A percentile compares a stretch with the other conserved stretches of the same genome.
Evolutionary conservation across 2,888 invertebrate genomes (phyloP).

Genomic region (Schizotus pectinicornis): DNA sequence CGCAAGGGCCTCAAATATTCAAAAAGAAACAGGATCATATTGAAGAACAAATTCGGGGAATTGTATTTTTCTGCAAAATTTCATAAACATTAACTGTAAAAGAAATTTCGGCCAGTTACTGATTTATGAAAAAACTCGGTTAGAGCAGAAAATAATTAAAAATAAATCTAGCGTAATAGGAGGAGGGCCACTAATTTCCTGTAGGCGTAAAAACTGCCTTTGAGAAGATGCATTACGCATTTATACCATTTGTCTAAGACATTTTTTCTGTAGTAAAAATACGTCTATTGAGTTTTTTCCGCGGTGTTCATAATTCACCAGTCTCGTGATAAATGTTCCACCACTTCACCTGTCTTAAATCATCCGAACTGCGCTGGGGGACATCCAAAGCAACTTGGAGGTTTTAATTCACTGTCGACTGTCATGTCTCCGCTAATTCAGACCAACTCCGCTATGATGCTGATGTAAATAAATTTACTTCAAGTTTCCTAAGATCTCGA

Average conservation of each 20-base stretch:
- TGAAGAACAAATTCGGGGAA: too few relatives aligned
- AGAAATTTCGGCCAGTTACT: too few relatives aligned
- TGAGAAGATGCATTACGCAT: conserved; percentile 35
- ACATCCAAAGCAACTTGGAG: conserved; percentile 42
- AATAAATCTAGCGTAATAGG: too few relatives aligned
- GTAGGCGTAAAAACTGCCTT: conserved; percentile 14
- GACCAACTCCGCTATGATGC: conserved; percentile 37
- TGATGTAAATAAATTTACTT: conserved; percentile 47
- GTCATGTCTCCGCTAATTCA: conserved; percentile 47
- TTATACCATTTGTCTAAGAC: conserved; percentile 45
- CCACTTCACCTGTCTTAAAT: conserved; percentile 52
- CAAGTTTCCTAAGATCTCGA: conserved; percentile 32
- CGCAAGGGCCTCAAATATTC: too few relatives aligned
- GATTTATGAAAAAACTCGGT: too few relatives aligned
- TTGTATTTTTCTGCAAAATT: too few relatives aligned
- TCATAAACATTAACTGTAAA: too few relatives aligned
- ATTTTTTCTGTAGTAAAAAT: conserved; percentile 49
- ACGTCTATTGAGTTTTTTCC: conserved; percentile 51
- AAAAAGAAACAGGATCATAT: too few relatives aligned
- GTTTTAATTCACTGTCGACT: conserved; percentile 46
- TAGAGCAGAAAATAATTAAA: too few relatives aligned
- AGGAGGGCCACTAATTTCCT: conserved; percentile 1
- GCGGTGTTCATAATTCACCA: conserved; percentile 52
- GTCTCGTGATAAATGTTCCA: conserved; percentile 51
- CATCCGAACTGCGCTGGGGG: conserved; percentile 37